phyloP scores from a whole-genome alignment of 2,113 vertebrate species.

The Clinocottus analis region DNA sequence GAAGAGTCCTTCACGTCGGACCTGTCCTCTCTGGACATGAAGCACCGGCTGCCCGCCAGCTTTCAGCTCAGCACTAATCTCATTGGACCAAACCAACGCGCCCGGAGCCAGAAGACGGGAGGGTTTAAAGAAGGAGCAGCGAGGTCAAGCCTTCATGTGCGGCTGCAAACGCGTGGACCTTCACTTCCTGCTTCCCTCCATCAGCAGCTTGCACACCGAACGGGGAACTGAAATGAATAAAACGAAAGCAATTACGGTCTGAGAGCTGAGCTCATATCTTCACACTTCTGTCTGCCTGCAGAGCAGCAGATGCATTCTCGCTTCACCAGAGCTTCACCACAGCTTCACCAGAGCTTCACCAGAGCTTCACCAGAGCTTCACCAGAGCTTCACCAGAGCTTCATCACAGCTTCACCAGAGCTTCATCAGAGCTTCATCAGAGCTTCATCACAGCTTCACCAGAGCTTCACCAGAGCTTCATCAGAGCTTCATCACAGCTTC shows the following conservation, averaged over 20 bases:
- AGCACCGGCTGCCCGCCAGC: slow-evolving; percentile 62
- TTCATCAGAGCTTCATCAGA: too few species aligned
- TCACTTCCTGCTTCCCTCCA: slow-evolving; percentile 10
- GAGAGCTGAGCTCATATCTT: slow-evolving; percentile 58
- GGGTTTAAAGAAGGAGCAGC: slow-evolving; percentile 19
- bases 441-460: too few species aligned
- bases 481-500: too few species aligned
- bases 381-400: too few species aligned
- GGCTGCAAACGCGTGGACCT: slow-evolving; percentile 48
- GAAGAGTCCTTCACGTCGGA: slow-evolving; percentile 31
- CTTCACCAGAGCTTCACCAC: too few species aligned
- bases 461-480: too few species aligned
- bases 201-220: slow-evolving; percentile 53
- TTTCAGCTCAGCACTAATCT: slow-evolving; percentile 52
- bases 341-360: too few species aligned
- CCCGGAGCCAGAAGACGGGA: slow-evolving; percentile 27
- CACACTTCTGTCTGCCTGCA: slow-evolving; percentile 49
- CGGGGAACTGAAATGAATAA: slow-evolving; percentile 51
- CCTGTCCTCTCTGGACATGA: slow-evolving; percentile 61
- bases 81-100: slow-evolving; percentile 42
- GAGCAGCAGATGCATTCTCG: too few species aligned
- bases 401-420: too few species aligned
- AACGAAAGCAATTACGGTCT: slow-evolving; percentile 75
- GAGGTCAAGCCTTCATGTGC: slow-evolving; percentile 45
- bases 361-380: too few species aligned